Evolutionary conservation across 2,113 vertebrate species (phyloP), one percentile per base, ranked within the genome.

Genomic region (Laticauda colubrina): DNA sequence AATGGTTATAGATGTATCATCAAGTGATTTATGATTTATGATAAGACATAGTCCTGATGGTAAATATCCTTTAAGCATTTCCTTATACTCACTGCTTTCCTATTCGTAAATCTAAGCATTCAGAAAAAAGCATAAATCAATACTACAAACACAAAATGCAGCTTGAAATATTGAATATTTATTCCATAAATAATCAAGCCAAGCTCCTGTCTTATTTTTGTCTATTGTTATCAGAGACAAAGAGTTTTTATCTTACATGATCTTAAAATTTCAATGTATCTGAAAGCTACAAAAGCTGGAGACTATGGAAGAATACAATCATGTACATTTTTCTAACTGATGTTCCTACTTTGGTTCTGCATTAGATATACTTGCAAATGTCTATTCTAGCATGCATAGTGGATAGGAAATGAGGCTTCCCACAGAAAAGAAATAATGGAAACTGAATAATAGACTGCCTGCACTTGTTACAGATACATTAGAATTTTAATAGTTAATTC

Each of bases 21-120:
- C 94, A 95, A 95, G 57, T 87, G 93, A 86, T 54, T 51, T 90
- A 34, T 95, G 89, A 97, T 96, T 95, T 96, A 96, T 95, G 85
- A 29, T 96, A 93, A 89, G 26, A 85, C 81, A 88, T 95, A 96
- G 92, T 96, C 39, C 11, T 96, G 91, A 94, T 92, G 64, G 88
- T 90, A 57, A 93, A 94, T 95, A 94, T 57, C 20, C 81, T 91
- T 94, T 93, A 96, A 92, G 90, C 56, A 86, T 81, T 64, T 85
- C 3, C 0, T 94, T 55, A 90, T 89, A 90, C 43, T 55, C 85
- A 85, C 75, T 53, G 69, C 88, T 90, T 90, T 54, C 61, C 55
- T 59, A 90, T 90, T 29, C 5, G n/a, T 56, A 93, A 86, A 18
- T 20, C 75, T 93, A 86, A 89, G 3, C 55, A 90, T 85, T 92